Conservation (phyloP, 2,797 vertebrate genomes). For the Rhinoraja longicauda region DNA sequence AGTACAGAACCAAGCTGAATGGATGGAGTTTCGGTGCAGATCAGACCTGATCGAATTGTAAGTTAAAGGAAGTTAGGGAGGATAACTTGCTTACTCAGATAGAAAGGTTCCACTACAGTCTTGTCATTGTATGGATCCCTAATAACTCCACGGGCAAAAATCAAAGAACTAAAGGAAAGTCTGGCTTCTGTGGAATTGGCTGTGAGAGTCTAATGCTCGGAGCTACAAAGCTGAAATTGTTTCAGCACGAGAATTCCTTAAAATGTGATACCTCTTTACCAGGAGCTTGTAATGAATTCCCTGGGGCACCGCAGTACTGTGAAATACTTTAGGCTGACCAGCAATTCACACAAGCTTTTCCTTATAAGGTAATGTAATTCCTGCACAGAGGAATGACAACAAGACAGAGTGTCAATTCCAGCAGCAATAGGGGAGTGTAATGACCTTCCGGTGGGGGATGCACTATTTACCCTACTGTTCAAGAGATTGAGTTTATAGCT, state of each 20-base stretch:
- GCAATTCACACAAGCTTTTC: slow-evolving; percentile 56
- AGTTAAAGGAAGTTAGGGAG: background rate
- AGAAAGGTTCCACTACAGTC: background rate
- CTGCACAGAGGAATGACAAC: slow-evolving; percentile 54
- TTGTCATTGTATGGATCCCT: background rate
- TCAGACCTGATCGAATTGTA: background rate
- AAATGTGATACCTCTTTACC: slow-evolving; percentile 60
- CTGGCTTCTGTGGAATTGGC: background rate
- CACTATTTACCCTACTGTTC: slow-evolving; percentile 24
- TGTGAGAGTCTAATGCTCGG: slow-evolving; percentile 38
- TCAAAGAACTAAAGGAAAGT: background rate
- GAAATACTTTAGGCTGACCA: slow-evolving; percentile 58
- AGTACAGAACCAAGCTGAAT: background rate
- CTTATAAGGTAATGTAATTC: slow-evolving; percentile 73
- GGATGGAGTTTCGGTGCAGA: background rate
- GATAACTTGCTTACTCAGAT: background rate
- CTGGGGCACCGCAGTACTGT: slow-evolving; percentile 54
- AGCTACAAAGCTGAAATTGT: slow-evolving; percentile 59
- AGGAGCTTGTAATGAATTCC: slow-evolving; percentile 60
- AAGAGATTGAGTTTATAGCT: background rate
- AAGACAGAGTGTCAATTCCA: slow-evolving; percentile 51
- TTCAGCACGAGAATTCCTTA: slow-evolving; percentile 50
- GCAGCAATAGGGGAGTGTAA: slow-evolving; percentile 54
- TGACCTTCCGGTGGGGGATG: slow-evolving; percentile 41
- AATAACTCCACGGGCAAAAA: background rate